phyloP scores from a whole-genome alignment of 2,113 vertebrate genomes.

The Atherinomorus stipes region DNA sequence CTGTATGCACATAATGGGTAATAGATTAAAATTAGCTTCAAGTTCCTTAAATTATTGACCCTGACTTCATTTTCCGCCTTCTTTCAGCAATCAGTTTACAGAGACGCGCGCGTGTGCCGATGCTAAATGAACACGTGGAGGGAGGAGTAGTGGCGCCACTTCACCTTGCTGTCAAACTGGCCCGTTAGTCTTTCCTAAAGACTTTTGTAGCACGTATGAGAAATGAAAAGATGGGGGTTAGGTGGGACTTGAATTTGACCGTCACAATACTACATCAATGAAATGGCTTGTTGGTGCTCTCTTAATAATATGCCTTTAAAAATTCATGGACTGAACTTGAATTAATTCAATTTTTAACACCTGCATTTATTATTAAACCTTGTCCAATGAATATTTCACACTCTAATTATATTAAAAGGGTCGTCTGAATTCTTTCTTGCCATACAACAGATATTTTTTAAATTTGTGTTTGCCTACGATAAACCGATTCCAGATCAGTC shows the following conservation, averaged over 20 bases:
- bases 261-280: constrained; percentile 48
- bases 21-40: constrained; percentile 82
- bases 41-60: constrained; percentile 83
- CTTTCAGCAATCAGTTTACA: constrained; percentile 70
- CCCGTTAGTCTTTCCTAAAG: constrained; percentile 54
- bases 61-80: constrained; percentile 46
- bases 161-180: constrained; percentile 62
- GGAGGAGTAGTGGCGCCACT: constrained; percentile 16
- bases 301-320: constrained; percentile 74
- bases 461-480: constrained; percentile 51
- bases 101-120: constrained; percentile 38
- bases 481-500: neutral
- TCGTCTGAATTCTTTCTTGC: constrained; percentile 56
- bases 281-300: constrained; percentile 75
- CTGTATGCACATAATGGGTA: constrained; percentile 75
- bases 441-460: constrained; percentile 55
- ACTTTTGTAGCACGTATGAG: constrained; percentile 34
- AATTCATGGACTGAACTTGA: constrained; percentile 74
- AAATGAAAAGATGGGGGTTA: constrained; percentile 26
- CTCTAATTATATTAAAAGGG: constrained; percentile 74
- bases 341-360: constrained; percentile 76
- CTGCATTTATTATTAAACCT: constrained; percentile 81
- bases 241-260: constrained; percentile 40
- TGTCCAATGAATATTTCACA: constrained; percentile 77
- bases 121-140: constrained; percentile 52